Evolutionary conservation across 2,797 vertebrate genomes (phyloP).

Genomic region (Otolemur crassicaudatus): DNA sequence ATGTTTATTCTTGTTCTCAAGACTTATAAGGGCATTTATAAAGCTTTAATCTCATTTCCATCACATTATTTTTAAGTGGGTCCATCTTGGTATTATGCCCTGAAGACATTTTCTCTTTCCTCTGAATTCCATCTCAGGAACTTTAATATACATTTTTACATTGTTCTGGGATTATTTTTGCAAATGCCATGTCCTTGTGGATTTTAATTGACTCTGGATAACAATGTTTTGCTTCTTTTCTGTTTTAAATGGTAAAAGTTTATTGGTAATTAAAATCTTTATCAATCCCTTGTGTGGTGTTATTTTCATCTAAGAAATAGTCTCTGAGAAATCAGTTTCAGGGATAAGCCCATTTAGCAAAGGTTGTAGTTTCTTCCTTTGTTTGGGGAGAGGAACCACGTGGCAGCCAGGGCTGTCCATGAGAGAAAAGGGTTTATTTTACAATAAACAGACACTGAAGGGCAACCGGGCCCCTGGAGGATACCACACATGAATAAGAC

Average conservation of each 20-base stretch:
- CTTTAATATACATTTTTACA: neutral
- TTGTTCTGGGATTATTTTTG: neutral
- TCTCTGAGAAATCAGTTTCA: slow-evolving; percentile 10
- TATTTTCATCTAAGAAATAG: slow-evolving; percentile 30
- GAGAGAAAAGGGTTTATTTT: neutral
- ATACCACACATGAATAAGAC: neutral
- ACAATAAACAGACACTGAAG: neutral
- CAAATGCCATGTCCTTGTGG: neutral
- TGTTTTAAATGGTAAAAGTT: neutral
- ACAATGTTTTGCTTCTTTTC: slow-evolving; percentile 48
- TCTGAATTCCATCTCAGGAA: slow-evolving; percentile 36
- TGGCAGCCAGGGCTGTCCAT: neutral
- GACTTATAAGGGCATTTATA: neutral
- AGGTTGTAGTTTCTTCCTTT: neutral
- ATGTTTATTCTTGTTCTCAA: slow-evolving; percentile 5
- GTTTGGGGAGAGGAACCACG: neutral
- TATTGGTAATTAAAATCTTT: neutral
- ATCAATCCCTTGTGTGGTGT: neutral
- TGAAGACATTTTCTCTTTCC: slow-evolving; percentile 14
- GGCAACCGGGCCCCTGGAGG: neutral
- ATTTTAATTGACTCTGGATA: neutral
- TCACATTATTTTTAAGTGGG: neutral
- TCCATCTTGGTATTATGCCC: neutral
- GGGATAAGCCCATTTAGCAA: neutral
- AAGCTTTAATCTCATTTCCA: neutral